These are phyloP conservation scores for Lapara coniferarum DNA, from an alignment of 2,888 invertebrate genomes.

Conservation along the genomic window DNA sequence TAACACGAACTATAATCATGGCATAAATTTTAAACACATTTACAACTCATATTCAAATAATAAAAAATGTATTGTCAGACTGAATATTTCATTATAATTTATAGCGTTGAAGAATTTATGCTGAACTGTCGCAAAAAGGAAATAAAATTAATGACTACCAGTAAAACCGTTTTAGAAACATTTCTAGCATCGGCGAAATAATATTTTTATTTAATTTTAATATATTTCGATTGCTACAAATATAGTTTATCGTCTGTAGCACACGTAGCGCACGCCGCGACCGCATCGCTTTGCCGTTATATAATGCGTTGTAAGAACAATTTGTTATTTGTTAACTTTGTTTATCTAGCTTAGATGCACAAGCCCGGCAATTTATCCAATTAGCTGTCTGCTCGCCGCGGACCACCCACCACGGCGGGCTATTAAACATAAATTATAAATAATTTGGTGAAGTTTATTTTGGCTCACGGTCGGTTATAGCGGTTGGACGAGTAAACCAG, in stretches of 20 bases:
- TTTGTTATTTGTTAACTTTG: constrained; percentile 79
- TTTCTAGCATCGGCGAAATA: neutral
- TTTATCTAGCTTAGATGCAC: constrained; percentile 79
- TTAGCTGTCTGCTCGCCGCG: constrained; percentile 65
- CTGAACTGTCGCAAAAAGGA: neutral
- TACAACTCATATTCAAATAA: neutral
- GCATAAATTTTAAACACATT: neutral
- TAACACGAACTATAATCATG: no score
- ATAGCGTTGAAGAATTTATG: neutral
- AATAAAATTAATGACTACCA: no score
- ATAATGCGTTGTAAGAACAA: constrained; percentile 60
- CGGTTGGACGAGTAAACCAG: constrained; percentile 46
- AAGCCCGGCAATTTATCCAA: constrained; percentile 80
- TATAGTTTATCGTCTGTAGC: constrained; percentile 3
- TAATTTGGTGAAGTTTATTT: constrained; percentile 76
- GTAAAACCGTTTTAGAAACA: neutral
- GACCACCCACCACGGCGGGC: constrained; percentile 75
- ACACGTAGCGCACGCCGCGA: constrained; percentile 24
- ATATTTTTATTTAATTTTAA: neutral
- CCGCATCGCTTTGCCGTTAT: constrained; percentile 43
- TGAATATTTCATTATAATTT: neutral
- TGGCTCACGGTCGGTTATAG: constrained; percentile 58
- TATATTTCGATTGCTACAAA: neutral
- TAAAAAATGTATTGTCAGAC: neutral
- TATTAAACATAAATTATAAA: constrained; percentile 82